Evolutionary conservation across 2,797 vertebrate genomes (phyloP).

Genomic region (Acropternis orthonyx): DNA sequence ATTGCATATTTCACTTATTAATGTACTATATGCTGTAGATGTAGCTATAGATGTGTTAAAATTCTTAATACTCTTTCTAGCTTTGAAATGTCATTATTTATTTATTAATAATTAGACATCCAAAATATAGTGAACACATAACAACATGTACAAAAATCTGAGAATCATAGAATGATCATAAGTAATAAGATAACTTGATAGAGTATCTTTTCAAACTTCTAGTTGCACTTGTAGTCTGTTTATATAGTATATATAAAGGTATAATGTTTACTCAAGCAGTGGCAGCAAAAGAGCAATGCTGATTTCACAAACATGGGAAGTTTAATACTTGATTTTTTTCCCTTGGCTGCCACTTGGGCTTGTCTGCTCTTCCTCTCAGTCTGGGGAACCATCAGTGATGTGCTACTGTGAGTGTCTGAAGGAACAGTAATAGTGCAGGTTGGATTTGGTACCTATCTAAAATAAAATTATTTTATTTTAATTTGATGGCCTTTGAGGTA

Average conservation of each 20-base stretch:
- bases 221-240: background rate
- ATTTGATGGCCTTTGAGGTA: background rate
- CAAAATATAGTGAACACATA: background rate
- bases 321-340: background rate
- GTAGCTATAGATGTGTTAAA: background rate
- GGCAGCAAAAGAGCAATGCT: background rate
- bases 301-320: background rate
- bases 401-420: background rate
- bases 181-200: background rate
- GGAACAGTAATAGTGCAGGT: background rate
- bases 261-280: background rate
- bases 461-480: background rate
- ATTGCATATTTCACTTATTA: background rate
- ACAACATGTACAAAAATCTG: background rate
- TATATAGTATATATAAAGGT: background rate
- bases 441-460: background rate
- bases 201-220: background rate
- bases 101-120: background rate
- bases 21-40: background rate
- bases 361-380: background rate
- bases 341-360: background rate
- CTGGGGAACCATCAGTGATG: accelerated
- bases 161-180: background rate
- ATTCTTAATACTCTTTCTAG: background rate
- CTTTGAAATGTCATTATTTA: background rate